These are phyloP conservation scores for Pelobates fuscus DNA, from an alignment of 2,113 vertebrate genomes.

Conservation along the genomic window DNA sequence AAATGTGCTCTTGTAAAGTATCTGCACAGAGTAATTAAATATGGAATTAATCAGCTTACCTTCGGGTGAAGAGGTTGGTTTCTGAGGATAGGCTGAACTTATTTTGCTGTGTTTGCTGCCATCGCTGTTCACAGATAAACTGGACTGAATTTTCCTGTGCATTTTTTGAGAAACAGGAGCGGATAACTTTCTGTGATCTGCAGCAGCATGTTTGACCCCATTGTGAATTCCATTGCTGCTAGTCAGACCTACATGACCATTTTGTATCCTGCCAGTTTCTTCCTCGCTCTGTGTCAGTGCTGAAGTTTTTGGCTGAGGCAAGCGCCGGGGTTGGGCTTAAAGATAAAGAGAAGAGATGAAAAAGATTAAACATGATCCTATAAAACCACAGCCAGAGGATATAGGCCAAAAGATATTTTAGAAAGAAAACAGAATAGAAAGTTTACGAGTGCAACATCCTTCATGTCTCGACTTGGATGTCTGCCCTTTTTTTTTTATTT, in stretches of 20 bases:
- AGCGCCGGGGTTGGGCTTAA: conserved; percentile 85
- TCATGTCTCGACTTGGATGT: no score
- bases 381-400: conserved; percentile 28
- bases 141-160: conserved; percentile 91
- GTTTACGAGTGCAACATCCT: no score
- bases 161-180: conserved; percentile 88
- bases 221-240: conserved; percentile 76
- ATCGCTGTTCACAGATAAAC: conserved; percentile 89
- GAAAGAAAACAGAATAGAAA: conserved; percentile 7
- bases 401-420: no score
- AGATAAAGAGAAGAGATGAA: conserved; percentile 47
- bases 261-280: conserved; percentile 71
- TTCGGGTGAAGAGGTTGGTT: conserved; percentile 85
- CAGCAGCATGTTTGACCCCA: conserved; percentile 57
- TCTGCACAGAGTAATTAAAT: no score
- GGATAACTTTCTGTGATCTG: conserved; percentile 73
- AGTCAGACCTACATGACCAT: conserved; percentile 67
- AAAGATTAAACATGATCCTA: conserved; percentile 45
- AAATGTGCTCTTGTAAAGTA: no score
- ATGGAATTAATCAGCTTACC: conserved; percentile 70
- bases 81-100: conserved; percentile 85
- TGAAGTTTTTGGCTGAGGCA: conserved; percentile 71
- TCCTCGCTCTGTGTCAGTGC: conserved; percentile 69
- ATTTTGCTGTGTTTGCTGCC: conserved; percentile 86
- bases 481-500: no score